Evolutionary conservation across 64 coral and sea anemone species (phyloP).

Genomic region (Stichodactyla helianthus): DNA sequence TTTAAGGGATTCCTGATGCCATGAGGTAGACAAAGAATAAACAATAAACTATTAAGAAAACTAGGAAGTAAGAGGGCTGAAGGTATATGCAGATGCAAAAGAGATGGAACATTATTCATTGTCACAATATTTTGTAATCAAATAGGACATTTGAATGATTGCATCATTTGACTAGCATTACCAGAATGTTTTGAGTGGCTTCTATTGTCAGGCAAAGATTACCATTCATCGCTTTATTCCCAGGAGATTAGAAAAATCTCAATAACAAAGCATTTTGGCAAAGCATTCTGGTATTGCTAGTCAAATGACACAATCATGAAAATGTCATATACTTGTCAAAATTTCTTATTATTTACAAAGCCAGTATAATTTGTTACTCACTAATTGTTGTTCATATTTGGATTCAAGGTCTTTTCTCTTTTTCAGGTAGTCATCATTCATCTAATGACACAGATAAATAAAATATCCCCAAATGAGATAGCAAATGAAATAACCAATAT

Average conservation of each 20-base stretch:
- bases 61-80: too few relatives aligned
- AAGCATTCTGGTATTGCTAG: too few relatives aligned
- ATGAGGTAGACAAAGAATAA: neutral
- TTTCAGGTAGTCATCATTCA: constrained; percentile 62
- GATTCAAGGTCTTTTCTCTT: constrained; percentile 66
- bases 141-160: too few relatives aligned
- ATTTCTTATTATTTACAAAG: neutral
- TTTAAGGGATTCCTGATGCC: constrained; percentile 35
- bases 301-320: neutral
- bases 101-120: too few relatives aligned
- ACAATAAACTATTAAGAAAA: neutral
- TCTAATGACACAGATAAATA: constrained; percentile 20
- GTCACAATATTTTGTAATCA: too few relatives aligned
- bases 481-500: too few relatives aligned
- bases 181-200: too few relatives aligned
- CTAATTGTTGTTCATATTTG: constrained; percentile 70
- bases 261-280: too few relatives aligned
- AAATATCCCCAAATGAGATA: too few relatives aligned
- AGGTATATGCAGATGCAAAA: too few relatives aligned
- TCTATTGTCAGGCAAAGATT: neutral
- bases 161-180: too few relatives aligned
- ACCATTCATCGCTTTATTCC: neutral
- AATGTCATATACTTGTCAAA: neutral
- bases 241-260: too few relatives aligned
- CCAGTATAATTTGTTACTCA: neutral